Conservation (phyloP, 2,888 invertebrate species). For the Eupeodes latifasciatus region DNA sequence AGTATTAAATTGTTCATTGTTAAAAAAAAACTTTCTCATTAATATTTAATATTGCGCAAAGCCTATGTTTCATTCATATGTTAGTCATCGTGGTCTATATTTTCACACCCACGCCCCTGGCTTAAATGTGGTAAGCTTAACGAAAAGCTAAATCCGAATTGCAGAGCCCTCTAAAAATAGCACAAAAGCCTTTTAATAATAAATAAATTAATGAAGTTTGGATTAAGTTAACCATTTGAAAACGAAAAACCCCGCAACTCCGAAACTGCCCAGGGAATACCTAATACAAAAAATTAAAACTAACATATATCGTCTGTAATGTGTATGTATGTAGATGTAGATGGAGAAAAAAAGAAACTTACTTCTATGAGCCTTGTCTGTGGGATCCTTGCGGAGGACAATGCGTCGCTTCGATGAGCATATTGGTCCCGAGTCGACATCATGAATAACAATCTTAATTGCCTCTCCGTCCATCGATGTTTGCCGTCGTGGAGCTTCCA, state of each 20-base stretch:
- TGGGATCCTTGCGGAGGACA: conserved; percentile 90
- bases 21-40: neutral
- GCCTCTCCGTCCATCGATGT: conserved; percentile 96
- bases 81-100: neutral
- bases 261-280: neutral
- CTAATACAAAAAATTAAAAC: conserved; percentile 20
- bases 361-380: conserved; percentile 94
- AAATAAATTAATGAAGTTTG: conserved; percentile 36
- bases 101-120: no score
- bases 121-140: neutral
- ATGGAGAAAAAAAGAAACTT: conserved; percentile 84
- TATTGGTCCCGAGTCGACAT: conserved; percentile 91
- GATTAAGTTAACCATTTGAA: conserved; percentile 23
- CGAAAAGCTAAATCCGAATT: neutral
- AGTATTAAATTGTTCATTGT: neutral
- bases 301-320: neutral
- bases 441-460: conserved; percentile 96
- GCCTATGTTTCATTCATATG: neutral
- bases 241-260: neutral
- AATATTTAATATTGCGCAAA: neutral
- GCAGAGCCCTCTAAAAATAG: neutral
- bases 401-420: conserved; percentile 90
- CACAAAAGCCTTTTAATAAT: conserved; percentile 18
- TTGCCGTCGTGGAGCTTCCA: conserved; percentile 89
- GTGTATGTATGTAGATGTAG: neutral